Percentiles rank a stretch among this genome's conserved stretches.
phyloP scores from a whole-genome alignment of 2,113 vertebrate genomes.

The Forbesichthys agassizii region DNA sequence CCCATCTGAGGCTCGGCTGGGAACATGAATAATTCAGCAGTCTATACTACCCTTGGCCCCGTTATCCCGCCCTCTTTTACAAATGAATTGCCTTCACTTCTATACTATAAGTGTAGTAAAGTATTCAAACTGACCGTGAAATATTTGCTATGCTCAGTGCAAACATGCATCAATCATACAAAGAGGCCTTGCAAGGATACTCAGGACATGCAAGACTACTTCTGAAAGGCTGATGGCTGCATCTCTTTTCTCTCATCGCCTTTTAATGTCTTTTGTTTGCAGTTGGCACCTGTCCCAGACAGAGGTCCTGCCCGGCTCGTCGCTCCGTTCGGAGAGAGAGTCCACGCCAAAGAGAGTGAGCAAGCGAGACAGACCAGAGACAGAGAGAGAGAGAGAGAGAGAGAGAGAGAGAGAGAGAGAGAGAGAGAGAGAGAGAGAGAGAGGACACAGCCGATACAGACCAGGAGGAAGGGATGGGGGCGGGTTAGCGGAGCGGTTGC shows the following conservation, averaged over 20 bases:
- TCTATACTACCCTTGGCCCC: slow-evolving; percentile 59
- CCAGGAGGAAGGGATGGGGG: slow-evolving; percentile 11
- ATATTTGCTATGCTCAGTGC: slow-evolving; percentile 23
- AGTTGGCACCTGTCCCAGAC: slow-evolving; percentile 86
- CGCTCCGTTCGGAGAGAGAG: slow-evolving; percentile 47
- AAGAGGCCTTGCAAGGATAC: neutral
- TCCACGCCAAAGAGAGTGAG: slow-evolving; percentile 46
- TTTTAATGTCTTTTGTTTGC: slow-evolving; percentile 81
- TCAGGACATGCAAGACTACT: slow-evolving; percentile 4
- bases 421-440: slow-evolving; percentile 36
- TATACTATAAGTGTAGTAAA: slow-evolving; percentile 49
- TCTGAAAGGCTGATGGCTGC: slow-evolving; percentile 4
- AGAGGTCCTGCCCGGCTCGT: slow-evolving; percentile 74
- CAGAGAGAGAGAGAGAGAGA: slow-evolving; percentile 57
- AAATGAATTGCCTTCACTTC: slow-evolving; percentile 71
- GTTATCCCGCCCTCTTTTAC: slow-evolving; percentile 46
- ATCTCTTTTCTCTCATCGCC: slow-evolving; percentile 45
- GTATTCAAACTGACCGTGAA: slow-evolving; percentile 40
- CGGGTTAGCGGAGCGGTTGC: slow-evolving; percentile 29
- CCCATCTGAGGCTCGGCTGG: slow-evolving; percentile 76
- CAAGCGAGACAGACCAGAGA: slow-evolving; percentile 43
- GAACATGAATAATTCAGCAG: slow-evolving; percentile 89
- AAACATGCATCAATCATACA: slow-evolving; percentile 11
- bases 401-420: slow-evolving; percentile 43
- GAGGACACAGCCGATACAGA: slow-evolving; percentile 32